Percentiles rank a stretch among this genome's conserved stretches.
phyloP scores from a whole-genome alignment of 2,797 vertebrate genomes.

The Esox lucius region DNA sequence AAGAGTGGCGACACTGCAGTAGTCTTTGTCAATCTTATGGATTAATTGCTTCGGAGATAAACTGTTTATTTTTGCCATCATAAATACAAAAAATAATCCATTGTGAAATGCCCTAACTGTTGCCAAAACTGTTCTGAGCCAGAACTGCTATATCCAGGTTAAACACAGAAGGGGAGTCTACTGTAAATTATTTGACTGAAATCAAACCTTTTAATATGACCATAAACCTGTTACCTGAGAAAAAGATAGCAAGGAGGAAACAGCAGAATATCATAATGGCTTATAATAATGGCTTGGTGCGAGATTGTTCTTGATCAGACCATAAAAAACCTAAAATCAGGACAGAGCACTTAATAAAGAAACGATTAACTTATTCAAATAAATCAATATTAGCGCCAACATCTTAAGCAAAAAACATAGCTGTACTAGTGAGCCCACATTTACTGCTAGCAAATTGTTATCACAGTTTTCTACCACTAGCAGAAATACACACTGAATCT shows the following conservation, averaged over 20 bases:
- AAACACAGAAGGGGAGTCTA: background rate
- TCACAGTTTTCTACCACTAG: background rate
- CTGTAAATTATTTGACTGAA: background rate
- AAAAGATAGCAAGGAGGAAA: background rate
- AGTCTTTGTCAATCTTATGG: slow-evolving; percentile 1
- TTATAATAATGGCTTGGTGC: background rate
- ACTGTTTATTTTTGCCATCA: background rate
- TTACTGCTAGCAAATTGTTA: background rate
- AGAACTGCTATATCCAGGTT: background rate
- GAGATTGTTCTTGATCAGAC: background rate
- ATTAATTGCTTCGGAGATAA: slow-evolving; percentile 2
- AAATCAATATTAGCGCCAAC: background rate
- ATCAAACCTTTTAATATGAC: background rate
- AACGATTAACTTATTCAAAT: background rate
- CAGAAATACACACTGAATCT: background rate
- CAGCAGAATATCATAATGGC: background rate
- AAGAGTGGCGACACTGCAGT: background rate
- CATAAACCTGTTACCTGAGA: background rate
- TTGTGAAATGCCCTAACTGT: background rate
- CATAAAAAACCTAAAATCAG: background rate
- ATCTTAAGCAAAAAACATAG: background rate
- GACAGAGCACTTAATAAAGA: background rate
- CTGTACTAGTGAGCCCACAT: background rate
- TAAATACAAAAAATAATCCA: background rate
- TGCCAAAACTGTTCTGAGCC: too few relatives aligned